A percentile compares a stretch with the other conserved stretches of the same genome.
These are phyloP conservation scores for Lycocorax pyrrhopterus DNA, from an alignment of 2,113 vertebrate genomes.

Conservation along the genomic window DNA sequence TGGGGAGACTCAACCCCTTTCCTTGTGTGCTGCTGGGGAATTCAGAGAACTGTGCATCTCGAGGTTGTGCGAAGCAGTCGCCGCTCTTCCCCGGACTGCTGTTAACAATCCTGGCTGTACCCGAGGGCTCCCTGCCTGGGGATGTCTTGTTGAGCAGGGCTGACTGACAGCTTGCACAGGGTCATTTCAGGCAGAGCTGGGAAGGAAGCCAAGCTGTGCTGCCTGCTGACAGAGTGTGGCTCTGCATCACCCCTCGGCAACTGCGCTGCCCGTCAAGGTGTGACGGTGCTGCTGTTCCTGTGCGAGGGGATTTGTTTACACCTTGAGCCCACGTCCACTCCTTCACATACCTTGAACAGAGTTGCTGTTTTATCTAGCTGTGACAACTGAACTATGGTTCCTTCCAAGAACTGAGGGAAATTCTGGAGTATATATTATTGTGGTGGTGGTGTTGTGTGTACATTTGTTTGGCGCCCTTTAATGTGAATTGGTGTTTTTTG, in stretches of 20 bases:
- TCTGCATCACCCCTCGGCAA: neutral
- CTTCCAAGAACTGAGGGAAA: neutral
- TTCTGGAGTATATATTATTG: neutral
- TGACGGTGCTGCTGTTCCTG: accelerated
- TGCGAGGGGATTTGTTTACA: neutral
- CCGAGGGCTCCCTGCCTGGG: neutral
- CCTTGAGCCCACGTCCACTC: neutral
- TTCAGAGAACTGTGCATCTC: no score
- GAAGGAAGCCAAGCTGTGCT: neutral
- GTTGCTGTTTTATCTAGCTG: neutral
- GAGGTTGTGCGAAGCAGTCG: accelerated
- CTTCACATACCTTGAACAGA: neutral
- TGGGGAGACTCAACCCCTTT: neutral
- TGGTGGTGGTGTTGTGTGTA: neutral
- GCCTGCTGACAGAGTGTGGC: accelerated
- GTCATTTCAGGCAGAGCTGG: neutral
- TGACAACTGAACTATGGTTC: neutral
- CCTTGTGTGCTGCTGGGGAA: neutral
- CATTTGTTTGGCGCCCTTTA: accelerated
- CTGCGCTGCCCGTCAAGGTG: accelerated
- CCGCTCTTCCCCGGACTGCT: neutral
- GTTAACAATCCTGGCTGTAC: neutral
- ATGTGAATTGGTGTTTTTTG: accelerated
- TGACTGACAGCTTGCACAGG: neutral
- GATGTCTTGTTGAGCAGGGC: accelerated